Base-by-base conservation (phyloP, 2,113 vertebrate species). In the Pterocles burchelli region DNA sequence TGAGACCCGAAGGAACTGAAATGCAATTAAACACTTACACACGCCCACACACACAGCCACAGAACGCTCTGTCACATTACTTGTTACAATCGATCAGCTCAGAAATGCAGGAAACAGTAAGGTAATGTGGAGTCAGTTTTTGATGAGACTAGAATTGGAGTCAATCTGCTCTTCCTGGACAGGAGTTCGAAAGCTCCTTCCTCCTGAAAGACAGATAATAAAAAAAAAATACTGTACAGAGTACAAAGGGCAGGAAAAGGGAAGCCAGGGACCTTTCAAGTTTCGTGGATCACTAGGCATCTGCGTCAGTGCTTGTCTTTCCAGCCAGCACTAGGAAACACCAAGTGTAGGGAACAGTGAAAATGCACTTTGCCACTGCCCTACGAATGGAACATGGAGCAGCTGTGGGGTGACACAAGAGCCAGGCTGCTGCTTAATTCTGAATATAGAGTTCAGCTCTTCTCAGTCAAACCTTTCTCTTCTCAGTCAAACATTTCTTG, bases 161-260 rank as follows among this genome's bases (percentile, higher is more conserved):
- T 98, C 96, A 0, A 82, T 21, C 1, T 98, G 97, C n/a, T 98
- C 97, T 68, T 98, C 98, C 63, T 98, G 98, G 84, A 98, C 63
- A 31, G 98, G 98, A 17, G 95, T 17, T 33, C 97, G 92, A 29
- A 88, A 97, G 89, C 86, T 95, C 10, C 33, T 18, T 45, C 10
- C 73, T 25, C 73, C 98, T 98, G 95, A 8, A 85, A 85, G 19
- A 79, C 41, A 86, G 48, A 29, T 25, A 25, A 67, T 18, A 51
- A 74, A 36, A 33, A 28, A 7, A 17, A 26, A 58, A 58, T 12
- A 22, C 48, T 28, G 31, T 68, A 46, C 3, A 58, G 49, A 29
- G 68, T 7, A 59, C 43, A 48, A 70, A 43, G 17, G 17, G 10
- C 29, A 63, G 43, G 70, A 31, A 61, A 49, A 76, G 41, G 22